Conservation (phyloP, 2,113 vertebrate species). For the Sinocyclocheilus maitianheensis region DNA sequence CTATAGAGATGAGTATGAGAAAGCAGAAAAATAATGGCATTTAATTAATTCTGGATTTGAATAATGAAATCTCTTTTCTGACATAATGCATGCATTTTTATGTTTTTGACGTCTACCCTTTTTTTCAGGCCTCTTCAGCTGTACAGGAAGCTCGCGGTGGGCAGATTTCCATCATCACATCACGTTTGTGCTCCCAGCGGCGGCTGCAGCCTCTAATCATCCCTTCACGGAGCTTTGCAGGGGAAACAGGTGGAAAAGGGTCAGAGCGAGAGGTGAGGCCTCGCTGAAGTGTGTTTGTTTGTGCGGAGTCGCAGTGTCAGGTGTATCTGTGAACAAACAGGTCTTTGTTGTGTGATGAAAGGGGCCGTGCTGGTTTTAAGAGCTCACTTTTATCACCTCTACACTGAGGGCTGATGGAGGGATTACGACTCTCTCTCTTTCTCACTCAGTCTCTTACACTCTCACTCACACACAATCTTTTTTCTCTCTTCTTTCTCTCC, state of each 20-base stretch:
- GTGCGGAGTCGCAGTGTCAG: constrained; percentile 40
- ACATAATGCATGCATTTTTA: neutral
- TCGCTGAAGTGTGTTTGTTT: constrained; percentile 29
- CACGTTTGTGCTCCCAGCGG: neutral
- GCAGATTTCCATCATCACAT: constrained; percentile 17
- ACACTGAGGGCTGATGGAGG: constrained; percentile 14
- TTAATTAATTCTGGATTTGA: neutral
- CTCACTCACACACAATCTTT: neutral
- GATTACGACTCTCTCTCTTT: constrained; percentile 43
- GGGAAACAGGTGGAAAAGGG: neutral
- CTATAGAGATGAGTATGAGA: neutral
- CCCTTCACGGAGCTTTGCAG: neutral
- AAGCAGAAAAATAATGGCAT: neutral
- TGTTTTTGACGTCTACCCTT: neutral
- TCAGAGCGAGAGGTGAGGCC: constrained; percentile 21
- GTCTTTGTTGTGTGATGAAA: constrained; percentile 44
- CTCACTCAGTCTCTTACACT: neutral
- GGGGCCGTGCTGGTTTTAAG: constrained; percentile 28
- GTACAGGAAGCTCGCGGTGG: neutral
- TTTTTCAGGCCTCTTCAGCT: neutral
- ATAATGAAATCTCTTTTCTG: too few relatives aligned
- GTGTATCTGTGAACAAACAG: constrained; percentile 19
- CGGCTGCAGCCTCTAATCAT: neutral
- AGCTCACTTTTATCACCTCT: constrained; percentile 37
- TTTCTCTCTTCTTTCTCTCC: neutral